Evolutionary conservation across 2,113 vertebrate species (phyloP).

Genomic region (Forbesichthys papilliferus): DNA sequence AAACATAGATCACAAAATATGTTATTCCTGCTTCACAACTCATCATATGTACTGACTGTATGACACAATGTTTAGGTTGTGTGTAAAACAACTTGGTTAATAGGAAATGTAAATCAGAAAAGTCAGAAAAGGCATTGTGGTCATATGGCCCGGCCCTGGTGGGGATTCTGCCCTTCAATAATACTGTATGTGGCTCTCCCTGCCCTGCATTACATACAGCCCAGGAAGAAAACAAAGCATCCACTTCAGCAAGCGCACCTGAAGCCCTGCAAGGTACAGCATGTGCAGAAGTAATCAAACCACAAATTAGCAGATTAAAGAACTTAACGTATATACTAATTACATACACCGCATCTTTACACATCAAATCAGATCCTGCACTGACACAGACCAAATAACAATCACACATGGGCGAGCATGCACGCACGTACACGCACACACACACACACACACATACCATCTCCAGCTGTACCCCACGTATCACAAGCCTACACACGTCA

Average conservation of each 20-base stretch:
- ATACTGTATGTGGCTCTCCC: conserved; percentile 60
- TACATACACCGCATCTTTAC: conserved; percentile 43
- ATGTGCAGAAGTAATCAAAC: conserved; percentile 50
- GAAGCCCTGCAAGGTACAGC: conserved; percentile 31
- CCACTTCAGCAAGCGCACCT: conserved; percentile 54
- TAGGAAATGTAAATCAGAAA: background rate
- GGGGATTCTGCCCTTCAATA: conserved; percentile 30
- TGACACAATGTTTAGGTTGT: too few relatives aligned
- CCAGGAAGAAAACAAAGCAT: conserved; percentile 44
- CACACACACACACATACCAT: conserved; percentile 11
- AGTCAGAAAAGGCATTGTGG: background rate
- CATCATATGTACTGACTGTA: too few relatives aligned
- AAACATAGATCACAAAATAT: too few relatives aligned
- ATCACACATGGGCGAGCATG: conserved; percentile 18
- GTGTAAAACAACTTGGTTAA: too few relatives aligned
- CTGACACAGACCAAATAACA: conserved; percentile 11
- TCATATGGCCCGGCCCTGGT: background rate
- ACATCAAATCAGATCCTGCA: background rate
- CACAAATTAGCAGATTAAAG: conserved; percentile 40
- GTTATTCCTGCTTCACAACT: too few relatives aligned
- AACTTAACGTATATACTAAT: conserved; percentile 26
- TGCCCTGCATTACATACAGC: conserved; percentile 53
- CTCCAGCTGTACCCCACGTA: conserved; percentile 46
- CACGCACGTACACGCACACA: conserved; percentile 7
- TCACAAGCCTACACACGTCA: conserved; percentile 51